A percentile compares a stretch with the other conserved stretches of the same genome.
Evolutionary conservation across 2,888 invertebrate species (phyloP).

Genomic region (Hypolimnas misippus): DNA sequence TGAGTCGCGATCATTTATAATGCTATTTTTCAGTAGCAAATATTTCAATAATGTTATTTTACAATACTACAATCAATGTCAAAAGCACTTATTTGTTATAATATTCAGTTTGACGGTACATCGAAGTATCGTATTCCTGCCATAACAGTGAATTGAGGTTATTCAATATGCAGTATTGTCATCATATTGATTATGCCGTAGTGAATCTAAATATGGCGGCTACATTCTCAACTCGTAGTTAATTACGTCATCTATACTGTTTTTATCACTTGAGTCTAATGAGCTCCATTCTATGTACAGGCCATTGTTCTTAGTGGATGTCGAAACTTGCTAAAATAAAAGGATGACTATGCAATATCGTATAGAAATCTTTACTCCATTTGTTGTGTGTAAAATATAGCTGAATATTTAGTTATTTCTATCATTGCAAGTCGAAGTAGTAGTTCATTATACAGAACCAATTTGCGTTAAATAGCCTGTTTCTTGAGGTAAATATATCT

Average conservation of each 20-base stretch:
- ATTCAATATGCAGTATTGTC: not conserved
- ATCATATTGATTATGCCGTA: not conserved
- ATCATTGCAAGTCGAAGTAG: too few relatives aligned
- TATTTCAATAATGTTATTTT: not conserved
- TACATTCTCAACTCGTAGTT: not conserved
- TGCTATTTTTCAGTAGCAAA: too few relatives aligned
- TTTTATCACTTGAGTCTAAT: constrained; percentile 5
- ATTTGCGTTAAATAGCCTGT: too few relatives aligned
- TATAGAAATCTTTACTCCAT: not conserved
- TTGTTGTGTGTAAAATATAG: too few relatives aligned
- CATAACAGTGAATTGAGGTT: not conserved
- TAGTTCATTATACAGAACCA: too few relatives aligned
- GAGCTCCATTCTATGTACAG: not conserved
- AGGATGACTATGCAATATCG: not conserved
- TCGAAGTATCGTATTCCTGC: not conserved
- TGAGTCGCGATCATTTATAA: too few relatives aligned
- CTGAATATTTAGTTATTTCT: too few relatives aligned
- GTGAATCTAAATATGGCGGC: not conserved
- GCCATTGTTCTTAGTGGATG: not conserved
- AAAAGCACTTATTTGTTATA: not conserved
- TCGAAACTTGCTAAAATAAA: not conserved
- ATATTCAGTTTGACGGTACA: not conserved
- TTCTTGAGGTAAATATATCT: too few relatives aligned
- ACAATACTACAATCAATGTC: not conserved
- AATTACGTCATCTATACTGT: not conserved